Evolutionary conservation across 2,113 vertebrate species (phyloP).

Genomic region (Gobius niger): DNA sequence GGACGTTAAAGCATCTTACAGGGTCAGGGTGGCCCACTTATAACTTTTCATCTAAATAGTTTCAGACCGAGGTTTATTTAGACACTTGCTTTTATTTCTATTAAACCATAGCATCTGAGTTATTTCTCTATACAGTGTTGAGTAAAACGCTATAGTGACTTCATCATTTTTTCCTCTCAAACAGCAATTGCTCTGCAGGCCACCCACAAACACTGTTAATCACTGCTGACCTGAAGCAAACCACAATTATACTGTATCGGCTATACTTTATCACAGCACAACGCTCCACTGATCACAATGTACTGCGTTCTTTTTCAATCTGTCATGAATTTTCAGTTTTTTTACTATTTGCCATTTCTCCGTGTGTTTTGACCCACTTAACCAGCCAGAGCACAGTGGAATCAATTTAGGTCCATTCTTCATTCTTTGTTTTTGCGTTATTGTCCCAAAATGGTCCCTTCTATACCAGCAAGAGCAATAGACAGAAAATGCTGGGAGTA

Average conservation of each 20-base stretch:
- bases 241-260: neutral
- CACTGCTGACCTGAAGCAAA: constrained; percentile 27
- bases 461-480: too few species aligned
- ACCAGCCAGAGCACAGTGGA: too few species aligned
- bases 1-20: constrained; percentile 29
- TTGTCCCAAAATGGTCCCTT: too few species aligned
- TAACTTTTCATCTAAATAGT: constrained; percentile 29
- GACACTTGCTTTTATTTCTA: neutral
- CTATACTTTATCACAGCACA: constrained; percentile 11
- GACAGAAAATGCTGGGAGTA: too few species aligned
- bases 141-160: constrained; percentile 22
- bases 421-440: too few species aligned
- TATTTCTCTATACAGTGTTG: constrained; percentile 10
- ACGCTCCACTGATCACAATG: constrained; percentile 7
- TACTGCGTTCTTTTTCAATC: constrained; percentile 9
- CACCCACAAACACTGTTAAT: constrained; percentile 38
- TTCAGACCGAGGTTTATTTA: constrained; percentile 1
- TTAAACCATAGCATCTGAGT: constrained; percentile 1
- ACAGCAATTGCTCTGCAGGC: constrained; percentile 1
- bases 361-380: constrained; percentile 19
- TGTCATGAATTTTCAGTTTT: constrained; percentile 6
- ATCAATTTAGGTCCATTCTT: too few species aligned
- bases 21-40: constrained; percentile 16
- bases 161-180: too few species aligned
- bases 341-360: constrained; percentile 26